phyloP scores from a whole-genome alignment of 2,113 vertebrate species.

The Labrus mixtus region DNA sequence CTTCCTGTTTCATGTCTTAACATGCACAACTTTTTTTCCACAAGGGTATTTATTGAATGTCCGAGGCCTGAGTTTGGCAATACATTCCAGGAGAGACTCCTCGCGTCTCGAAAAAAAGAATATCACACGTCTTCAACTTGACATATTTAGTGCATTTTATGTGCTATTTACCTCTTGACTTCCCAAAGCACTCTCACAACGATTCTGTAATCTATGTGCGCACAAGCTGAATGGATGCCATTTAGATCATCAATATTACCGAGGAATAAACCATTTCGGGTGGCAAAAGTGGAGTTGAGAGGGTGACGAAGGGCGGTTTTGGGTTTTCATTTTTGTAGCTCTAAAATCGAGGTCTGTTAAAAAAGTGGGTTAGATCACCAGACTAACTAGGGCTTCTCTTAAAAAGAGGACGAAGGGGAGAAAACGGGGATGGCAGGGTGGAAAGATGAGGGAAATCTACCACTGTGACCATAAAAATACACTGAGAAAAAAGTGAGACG shows the following conservation, averaged over 20 bases:
- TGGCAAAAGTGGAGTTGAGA: slow-evolving; percentile 56
- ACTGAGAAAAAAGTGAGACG: slow-evolving; percentile 43
- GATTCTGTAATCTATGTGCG: slow-evolving; percentile 72
- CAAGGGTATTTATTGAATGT: slow-evolving; percentile 81
- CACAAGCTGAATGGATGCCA: slow-evolving; percentile 75
- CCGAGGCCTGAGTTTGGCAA: slow-evolving; percentile 87
- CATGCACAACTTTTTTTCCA: slow-evolving; percentile 78
- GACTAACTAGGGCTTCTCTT: slow-evolving; percentile 53
- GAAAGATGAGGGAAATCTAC: slow-evolving; percentile 57
- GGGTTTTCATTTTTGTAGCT: slow-evolving; percentile 26
- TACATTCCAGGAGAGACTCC: slow-evolving; percentile 85
- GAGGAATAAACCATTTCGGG: slow-evolving; percentile 62
- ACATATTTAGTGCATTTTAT: slow-evolving; percentile 88
- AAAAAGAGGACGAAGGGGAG: slow-evolving; percentile 25
- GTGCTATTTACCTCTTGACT: slow-evolving; percentile 81
- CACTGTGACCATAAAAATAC: slow-evolving; percentile 72
- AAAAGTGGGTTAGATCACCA: slow-evolving; percentile 57
- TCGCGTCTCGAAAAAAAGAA: slow-evolving; percentile 71
- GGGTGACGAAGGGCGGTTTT: slow-evolving; percentile 32
- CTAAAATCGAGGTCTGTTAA: slow-evolving; percentile 58
- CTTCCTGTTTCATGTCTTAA: slow-evolving; percentile 82
- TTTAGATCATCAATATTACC: slow-evolving; percentile 59
- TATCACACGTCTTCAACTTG: slow-evolving; percentile 81
- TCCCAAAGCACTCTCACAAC: slow-evolving; percentile 72
- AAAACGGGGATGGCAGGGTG: slow-evolving; percentile 43